Percentiles rank a stretch among this genome's conserved stretches.
Conservation (phyloP, 92 coral and sea anemone species). For the Zoanthus gigantus region DNA sequence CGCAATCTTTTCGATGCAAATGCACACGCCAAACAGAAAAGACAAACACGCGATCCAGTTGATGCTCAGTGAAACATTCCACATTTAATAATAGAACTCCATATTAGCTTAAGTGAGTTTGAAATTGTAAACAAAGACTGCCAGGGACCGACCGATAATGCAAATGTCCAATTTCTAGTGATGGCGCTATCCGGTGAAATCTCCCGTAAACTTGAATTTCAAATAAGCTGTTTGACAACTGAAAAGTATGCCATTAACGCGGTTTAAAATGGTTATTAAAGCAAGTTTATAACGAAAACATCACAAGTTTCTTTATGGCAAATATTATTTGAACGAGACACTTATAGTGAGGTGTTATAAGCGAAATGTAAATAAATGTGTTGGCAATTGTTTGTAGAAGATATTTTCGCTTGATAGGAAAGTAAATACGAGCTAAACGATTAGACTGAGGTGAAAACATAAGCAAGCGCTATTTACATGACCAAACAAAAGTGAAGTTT, state of each 20-base stretch:
- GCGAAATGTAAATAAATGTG: constrained; percentile 69
- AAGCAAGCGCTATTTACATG: constrained; percentile 41
- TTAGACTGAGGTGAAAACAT: constrained; percentile 38
- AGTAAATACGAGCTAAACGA: constrained; percentile 67
- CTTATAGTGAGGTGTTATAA: constrained; percentile 68
- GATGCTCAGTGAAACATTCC: constrained; percentile 6
- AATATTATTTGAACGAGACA: constrained; percentile 64
- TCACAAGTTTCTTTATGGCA: constrained; percentile 79
- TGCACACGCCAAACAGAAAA: constrained; percentile 30
- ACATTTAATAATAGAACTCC: neutral
- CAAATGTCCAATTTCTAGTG: constrained; percentile 41
- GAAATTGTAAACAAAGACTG: neutral
- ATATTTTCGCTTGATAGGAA: constrained; percentile 75
- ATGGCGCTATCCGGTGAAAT: constrained; percentile 72
- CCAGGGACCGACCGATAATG: constrained; percentile 45
- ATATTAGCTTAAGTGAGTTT: constrained; percentile 24
- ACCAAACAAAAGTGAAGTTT: constrained; percentile 23
- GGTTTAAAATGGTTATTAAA: constrained; percentile 87
- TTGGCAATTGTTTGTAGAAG: constrained; percentile 75
- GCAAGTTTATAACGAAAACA: constrained; percentile 91
- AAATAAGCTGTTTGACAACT: constrained; percentile 69
- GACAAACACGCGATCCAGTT: constrained; percentile 42
- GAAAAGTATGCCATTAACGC: constrained; percentile 73
- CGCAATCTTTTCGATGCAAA: constrained; percentile 35
- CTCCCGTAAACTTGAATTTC: constrained; percentile 69